Conservation (phyloP, 2,113 vertebrate species). For the Mobula birostris region DNA sequence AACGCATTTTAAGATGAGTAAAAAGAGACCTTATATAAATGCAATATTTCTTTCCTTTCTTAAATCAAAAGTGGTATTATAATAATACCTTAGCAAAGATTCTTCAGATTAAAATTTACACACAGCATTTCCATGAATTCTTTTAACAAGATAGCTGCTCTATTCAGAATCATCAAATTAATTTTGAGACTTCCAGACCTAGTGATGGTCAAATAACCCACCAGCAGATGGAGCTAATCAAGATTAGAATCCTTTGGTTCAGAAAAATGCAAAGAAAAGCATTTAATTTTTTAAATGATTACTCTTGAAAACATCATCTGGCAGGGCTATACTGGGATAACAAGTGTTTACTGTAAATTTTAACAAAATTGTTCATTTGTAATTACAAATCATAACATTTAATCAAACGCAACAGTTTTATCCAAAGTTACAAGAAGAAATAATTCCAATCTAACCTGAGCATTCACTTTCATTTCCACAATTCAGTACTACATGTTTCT, state of each 20-base stretch:
- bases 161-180: neutral
- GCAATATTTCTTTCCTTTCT: neutral
- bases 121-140: neutral
- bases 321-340: neutral
- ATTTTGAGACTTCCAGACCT: neutral
- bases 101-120: neutral
- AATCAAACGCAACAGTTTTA: conserved; percentile 15
- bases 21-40: too few species aligned
- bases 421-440: neutral
- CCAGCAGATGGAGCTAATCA: neutral
- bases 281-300: neutral
- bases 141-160: neutral
- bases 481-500: neutral
- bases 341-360: neutral
- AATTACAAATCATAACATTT: neutral
- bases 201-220: neutral
- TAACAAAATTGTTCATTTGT: neutral
- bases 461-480: neutral
- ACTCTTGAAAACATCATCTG: neutral
- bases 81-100: neutral
- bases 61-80: neutral
- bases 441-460: conserved; percentile 8
- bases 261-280: neutral
- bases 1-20: too few species aligned
- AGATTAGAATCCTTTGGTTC: neutral